A percentile compares a stretch with the other conserved stretches of the same genome.
These are phyloP conservation scores for Meteorus sp. DNA, from an alignment of 1,140 invertebrate genomes.

Conservation along the genomic window DNA sequence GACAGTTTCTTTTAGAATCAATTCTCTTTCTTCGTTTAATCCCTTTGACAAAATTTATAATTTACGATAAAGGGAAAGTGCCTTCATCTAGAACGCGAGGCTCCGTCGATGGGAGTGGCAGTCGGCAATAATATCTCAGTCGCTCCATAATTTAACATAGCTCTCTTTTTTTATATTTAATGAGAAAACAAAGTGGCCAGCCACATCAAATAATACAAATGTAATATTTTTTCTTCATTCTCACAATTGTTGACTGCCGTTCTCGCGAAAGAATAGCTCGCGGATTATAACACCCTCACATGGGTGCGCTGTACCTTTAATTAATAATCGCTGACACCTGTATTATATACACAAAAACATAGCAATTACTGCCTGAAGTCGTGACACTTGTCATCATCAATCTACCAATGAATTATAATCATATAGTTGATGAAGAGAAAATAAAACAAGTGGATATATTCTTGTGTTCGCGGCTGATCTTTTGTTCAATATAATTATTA, in stretches of 20 bases:
- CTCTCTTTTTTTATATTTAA: conserved; percentile 13
- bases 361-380: conserved; percentile 39
- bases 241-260: conserved; percentile 32
- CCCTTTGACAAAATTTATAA: conserved; percentile 34
- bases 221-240: conserved; percentile 4
- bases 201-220: conserved; percentile 7
- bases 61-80: conserved; percentile 43
- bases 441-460: not conserved
- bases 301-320: conserved; percentile 29
- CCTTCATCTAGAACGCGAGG: conserved; percentile 42
- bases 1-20: no score
- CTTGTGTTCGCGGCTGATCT: conserved; percentile 34
- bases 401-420: not conserved
- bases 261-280: conserved; percentile 32
- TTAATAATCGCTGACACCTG: not conserved
- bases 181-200: no score
- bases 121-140: conserved; percentile 8
- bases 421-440: not conserved
- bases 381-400: conserved; percentile 34
- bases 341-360: conserved; percentile 29
- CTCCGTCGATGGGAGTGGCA: conserved; percentile 33
- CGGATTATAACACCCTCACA: conserved; percentile 9
- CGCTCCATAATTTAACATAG: not conserved
- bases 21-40: no score
- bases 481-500: conserved; percentile 47